Conservation (phyloP, 1,140 invertebrate genomes). For the Rhyzopertha dominica region DNA sequence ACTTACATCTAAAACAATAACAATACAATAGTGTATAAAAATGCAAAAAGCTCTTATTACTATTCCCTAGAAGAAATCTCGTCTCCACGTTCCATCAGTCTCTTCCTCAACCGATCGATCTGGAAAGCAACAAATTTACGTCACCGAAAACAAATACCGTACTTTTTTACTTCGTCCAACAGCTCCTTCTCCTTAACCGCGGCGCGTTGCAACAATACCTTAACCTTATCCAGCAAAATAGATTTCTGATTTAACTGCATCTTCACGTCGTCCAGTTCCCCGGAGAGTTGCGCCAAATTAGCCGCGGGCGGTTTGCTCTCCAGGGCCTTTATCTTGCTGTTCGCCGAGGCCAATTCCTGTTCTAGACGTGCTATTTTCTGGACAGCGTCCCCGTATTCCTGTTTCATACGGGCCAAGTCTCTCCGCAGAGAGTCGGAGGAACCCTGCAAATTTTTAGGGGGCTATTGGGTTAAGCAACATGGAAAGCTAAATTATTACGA, state of each 20-base stretch:
- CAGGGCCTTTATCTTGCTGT: conserved; percentile 33
- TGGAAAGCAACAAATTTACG: too few species aligned
- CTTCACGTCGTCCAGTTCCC: conserved; percentile 39
- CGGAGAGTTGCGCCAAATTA: conserved; percentile 16
- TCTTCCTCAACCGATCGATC: too few species aligned
- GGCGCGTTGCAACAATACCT: conserved; percentile 51
- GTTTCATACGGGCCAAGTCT: conserved; percentile 34
- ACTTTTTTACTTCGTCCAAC: conserved; percentile 45
- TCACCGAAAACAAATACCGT: too few species aligned
- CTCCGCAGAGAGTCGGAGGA: conserved; percentile 32
- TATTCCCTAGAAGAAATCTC: too few species aligned
- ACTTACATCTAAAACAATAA: too few species aligned
- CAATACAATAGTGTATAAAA: too few species aligned
- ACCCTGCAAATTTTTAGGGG: too few species aligned
- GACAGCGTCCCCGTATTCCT: conserved; percentile 47
- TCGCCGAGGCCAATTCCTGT: conserved; percentile 45
- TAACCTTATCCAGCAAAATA: conserved; percentile 51
- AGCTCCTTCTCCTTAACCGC: conserved; percentile 52
- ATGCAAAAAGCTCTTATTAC: too few species aligned
- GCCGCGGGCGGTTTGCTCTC: conserved; percentile 32
- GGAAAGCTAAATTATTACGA: too few species aligned
- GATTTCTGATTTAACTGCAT: conserved; percentile 51
- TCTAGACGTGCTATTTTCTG: conserved; percentile 47
- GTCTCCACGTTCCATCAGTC: too few species aligned
- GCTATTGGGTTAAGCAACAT: too few species aligned